A percentile compares a stretch with the other conserved stretches of the same genome.
Evolutionary conservation across 1,140 invertebrate genomes (phyloP).

Genomic region (Danaus melanippus): DNA sequence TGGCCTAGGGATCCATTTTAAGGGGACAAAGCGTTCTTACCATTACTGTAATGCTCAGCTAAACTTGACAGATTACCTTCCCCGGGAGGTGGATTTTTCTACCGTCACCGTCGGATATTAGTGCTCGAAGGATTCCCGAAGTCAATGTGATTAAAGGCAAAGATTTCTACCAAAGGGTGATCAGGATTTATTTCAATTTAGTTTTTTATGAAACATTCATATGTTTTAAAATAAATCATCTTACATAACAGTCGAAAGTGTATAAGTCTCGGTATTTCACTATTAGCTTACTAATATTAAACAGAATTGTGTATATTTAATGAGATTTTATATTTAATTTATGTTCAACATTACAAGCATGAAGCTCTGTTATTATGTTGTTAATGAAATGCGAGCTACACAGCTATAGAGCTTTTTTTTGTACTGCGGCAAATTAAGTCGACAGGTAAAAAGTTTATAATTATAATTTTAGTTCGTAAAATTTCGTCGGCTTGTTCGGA

Average conservation of each 20-base stretch:
- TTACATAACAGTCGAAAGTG: no score
- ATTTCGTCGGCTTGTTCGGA: background rate
- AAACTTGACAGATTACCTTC: constrained; percentile 61
- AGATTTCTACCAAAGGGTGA: background rate
- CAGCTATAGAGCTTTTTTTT: no score
- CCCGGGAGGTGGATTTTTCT: constrained; percentile 49
- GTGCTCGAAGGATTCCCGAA: constrained; percentile 39
- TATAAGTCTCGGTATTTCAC: no score
- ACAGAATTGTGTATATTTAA: background rate
- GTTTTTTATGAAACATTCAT: no score
- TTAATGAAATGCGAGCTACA: no score
- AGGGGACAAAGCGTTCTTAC: constrained; percentile 40
- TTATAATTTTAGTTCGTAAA: no score
- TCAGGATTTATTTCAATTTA: no score
- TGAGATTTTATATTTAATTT: background rate
- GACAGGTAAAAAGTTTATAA: no score
- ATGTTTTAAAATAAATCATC: no score
- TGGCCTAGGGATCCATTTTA: constrained; percentile 21
- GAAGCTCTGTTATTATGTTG: no score
- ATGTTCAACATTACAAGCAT: background rate
- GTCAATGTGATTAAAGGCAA: constrained; percentile 19
- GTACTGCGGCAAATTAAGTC: no score
- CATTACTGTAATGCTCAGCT: constrained; percentile 58
- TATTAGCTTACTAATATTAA: no score
- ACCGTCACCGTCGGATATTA: constrained; percentile 46